These are phyloP conservation scores for Macropis europaea DNA, from an alignment of 2,888 invertebrate species.

Conservation along the genomic window DNA sequence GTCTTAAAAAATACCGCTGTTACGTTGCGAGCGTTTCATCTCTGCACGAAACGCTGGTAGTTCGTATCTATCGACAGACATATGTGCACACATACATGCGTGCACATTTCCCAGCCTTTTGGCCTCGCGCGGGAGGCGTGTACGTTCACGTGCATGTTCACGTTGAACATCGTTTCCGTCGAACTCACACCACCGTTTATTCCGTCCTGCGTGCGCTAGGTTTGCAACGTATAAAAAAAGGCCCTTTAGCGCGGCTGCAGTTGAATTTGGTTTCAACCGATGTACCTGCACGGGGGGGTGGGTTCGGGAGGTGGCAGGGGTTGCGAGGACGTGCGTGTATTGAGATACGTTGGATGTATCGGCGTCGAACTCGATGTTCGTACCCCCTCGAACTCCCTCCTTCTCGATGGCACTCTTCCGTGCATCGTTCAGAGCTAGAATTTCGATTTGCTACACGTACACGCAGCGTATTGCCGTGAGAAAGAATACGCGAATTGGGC, in stretches of 20 bases:
- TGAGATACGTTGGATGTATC: conserved; percentile 47
- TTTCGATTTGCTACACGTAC: conserved; percentile 58
- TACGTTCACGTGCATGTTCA: conserved; percentile 1
- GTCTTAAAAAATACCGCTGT: conserved; percentile 28
- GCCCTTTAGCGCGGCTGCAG: conserved; percentile 56
- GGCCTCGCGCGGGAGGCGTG: conserved; percentile 1
- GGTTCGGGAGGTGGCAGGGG: too few relatives aligned
- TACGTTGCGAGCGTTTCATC: conserved; percentile 17
- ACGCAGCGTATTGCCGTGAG: conserved; percentile 44
- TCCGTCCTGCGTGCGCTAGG: conserved; percentile 49
- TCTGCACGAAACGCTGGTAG: conserved; percentile 20
- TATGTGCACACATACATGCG: not conserved
- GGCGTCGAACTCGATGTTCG: conserved; percentile 56
- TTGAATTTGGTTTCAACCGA: conserved; percentile 61
- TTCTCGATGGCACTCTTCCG: conserved; percentile 45
- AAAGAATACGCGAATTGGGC: conserved; percentile 60
- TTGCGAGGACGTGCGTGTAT: conserved; percentile 3
- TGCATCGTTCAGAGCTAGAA: conserved; percentile 55
- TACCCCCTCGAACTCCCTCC: conserved; percentile 30
- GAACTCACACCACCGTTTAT: conserved; percentile 54
- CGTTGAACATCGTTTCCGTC: conserved; percentile 33
- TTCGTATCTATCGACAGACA: conserved; percentile 13
- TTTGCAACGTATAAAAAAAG: conserved; percentile 58
- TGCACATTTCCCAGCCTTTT: not conserved
- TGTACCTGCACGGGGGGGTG: conserved; percentile 1